Conservation (phyloP, 2,797 vertebrate genomes). For the Pseudochaenichthys georgianus region DNA sequence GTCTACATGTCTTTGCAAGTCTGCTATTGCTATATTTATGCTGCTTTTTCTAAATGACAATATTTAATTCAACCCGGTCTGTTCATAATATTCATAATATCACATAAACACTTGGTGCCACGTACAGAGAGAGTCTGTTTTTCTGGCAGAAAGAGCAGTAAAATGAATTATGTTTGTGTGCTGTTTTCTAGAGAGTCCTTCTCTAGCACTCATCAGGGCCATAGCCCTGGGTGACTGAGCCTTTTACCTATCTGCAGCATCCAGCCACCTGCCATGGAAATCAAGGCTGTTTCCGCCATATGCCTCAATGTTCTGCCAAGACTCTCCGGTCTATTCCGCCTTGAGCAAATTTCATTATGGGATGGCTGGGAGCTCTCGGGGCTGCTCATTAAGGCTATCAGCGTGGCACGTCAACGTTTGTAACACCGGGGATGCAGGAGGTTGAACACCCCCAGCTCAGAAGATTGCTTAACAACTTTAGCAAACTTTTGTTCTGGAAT, state of each 20-base stretch:
- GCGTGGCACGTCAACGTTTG: constrained; percentile 89
- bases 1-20: constrained; percentile 12
- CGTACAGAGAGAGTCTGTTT: constrained; percentile 4
- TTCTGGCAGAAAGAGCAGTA: constrained; percentile 27
- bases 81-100: constrained; percentile 14
- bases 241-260: constrained; percentile 85
- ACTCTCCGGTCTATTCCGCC: constrained; percentile 90
- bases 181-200: constrained; percentile 69
- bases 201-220: constrained; percentile 80
- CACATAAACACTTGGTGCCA: background rate
- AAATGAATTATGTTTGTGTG: constrained; percentile 53
- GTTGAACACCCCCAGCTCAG: constrained; percentile 57
- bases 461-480: constrained; percentile 59
- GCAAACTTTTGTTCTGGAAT: constrained; percentile 53
- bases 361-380: constrained; percentile 88
- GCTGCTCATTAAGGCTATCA: constrained; percentile 92
- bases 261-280: constrained; percentile 87
- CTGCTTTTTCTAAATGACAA: constrained; percentile 15
- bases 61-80: constrained; percentile 8
- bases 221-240: constrained; percentile 84
- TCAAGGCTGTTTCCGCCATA: constrained; percentile 96
- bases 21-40: background rate
- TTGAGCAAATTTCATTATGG: constrained; percentile 95
- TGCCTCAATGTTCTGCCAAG: constrained; percentile 93
- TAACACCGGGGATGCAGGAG: constrained; percentile 76